Conservation (phyloP, 2,113 vertebrate species). For the Clinocottus analis region DNA sequence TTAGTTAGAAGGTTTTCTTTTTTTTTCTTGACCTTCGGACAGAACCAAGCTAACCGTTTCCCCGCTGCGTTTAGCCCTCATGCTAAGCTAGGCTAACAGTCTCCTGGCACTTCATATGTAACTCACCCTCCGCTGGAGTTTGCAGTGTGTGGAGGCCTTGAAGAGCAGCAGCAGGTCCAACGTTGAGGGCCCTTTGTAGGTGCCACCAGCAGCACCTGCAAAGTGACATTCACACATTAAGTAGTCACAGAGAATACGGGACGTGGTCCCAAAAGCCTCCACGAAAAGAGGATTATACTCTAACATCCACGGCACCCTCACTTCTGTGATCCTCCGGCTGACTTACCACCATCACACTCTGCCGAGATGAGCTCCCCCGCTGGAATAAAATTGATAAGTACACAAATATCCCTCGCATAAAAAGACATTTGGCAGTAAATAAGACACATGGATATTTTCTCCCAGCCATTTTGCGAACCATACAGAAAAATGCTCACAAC, state of each 20-base stretch:
- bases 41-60: background rate
- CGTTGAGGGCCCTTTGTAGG: background rate
- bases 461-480: conserved; percentile 68
- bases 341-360: conserved; percentile 42
- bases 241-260: conserved; percentile 18
- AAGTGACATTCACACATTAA: conserved; percentile 14
- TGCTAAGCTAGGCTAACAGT: background rate
- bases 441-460: conserved; percentile 69
- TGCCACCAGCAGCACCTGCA: background rate
- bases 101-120: background rate
- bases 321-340: conserved; percentile 40
- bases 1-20: background rate
- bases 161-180: background rate
- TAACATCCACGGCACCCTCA: conserved; percentile 18
- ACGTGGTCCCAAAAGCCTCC: conserved; percentile 8
- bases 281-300: conserved; percentile 34
- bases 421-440: conserved; percentile 71
- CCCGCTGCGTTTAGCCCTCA: background rate
- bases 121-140: background rate
- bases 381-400: conserved; percentile 75
- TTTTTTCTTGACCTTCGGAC: background rate
- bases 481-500: conserved; percentile 68
- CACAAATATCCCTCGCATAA: conserved; percentile 71
- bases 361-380: conserved; percentile 46
- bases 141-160: background rate